These are phyloP conservation scores for Amphipoea oculea DNA, from an alignment of 2,888 invertebrate genomes.

Conservation along the genomic window DNA sequence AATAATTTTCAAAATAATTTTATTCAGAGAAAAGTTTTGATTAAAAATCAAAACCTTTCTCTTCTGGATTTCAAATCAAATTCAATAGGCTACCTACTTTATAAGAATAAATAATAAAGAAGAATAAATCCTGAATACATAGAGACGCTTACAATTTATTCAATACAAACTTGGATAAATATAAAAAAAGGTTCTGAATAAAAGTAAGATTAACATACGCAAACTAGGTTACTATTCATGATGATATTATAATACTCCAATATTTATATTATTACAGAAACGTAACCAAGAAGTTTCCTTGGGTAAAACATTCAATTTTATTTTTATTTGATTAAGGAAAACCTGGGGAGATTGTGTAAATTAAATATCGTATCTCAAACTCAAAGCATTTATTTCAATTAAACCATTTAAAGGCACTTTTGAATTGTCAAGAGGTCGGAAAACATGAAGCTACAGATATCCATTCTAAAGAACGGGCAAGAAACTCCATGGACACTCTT, in stretches of 20 bases:
- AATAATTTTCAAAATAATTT: neutral
- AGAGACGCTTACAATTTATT: constrained; percentile 7
- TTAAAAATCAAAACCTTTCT: neutral
- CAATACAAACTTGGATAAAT: neutral
- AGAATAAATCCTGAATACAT: too few relatives aligned
- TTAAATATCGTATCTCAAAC: too few relatives aligned
- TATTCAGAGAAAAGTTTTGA: neutral
- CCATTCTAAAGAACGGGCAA: too few relatives aligned
- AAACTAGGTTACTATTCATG: neutral
- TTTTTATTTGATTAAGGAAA: constrained; percentile 58
- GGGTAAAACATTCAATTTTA: neutral
- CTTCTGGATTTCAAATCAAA: neutral
- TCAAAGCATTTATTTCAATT: too few relatives aligned
- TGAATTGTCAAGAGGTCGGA: too few relatives aligned
- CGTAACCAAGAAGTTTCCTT: constrained; percentile 9
- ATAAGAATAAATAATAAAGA: too few relatives aligned
- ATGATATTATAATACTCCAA: constrained; percentile 1
- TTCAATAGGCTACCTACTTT: neutral
- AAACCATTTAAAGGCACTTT: too few relatives aligned
- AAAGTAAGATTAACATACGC: constrained; percentile 9
- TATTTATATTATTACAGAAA: constrained; percentile 1
- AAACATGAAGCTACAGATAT: too few relatives aligned
- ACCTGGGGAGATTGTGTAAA: neutral
- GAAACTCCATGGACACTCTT: too few relatives aligned
- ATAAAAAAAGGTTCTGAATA: constrained; percentile 30